Evolutionary conservation across 2,113 vertebrate species (phyloP).

Genomic region (Microcebus ravelobensis): DNA sequence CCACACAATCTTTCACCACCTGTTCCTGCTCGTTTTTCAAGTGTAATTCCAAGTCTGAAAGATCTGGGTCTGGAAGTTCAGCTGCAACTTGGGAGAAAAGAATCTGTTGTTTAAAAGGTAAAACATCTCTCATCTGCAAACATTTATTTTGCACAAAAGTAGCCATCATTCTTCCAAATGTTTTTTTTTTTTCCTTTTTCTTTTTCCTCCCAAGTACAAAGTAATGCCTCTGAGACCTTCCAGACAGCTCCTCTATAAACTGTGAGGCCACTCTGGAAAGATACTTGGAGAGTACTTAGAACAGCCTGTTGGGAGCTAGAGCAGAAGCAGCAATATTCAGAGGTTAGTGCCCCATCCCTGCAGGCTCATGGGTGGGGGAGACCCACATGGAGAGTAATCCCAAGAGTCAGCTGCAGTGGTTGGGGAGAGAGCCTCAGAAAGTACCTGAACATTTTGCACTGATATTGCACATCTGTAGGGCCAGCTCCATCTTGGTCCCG

Average conservation of each 20-base stretch:
- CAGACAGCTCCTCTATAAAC: background rate
- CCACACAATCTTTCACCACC: background rate
- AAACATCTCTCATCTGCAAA: background rate
- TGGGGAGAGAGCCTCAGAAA: background rate
- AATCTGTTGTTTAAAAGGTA: background rate
- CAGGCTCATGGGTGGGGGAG: background rate
- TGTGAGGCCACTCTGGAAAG: background rate
- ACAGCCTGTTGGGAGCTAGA: background rate
- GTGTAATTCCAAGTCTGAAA: conserved; percentile 12
- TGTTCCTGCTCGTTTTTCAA: background rate
- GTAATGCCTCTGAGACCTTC: background rate
- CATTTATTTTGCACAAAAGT: background rate
- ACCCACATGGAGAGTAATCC: background rate
- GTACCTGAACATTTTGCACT: background rate
- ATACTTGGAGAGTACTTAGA: background rate
- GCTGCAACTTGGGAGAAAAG: background rate
- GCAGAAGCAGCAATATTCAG: background rate
- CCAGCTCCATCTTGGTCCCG: background rate
- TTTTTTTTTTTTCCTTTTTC: background rate
- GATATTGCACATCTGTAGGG: background rate
- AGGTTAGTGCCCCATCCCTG: background rate
- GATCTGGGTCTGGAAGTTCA: background rate
- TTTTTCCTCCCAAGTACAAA: background rate
- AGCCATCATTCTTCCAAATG: background rate
- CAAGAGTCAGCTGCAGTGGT: background rate